Percentiles rank a stretch among this genome's conserved stretches.
phyloP scores from a whole-genome alignment of 2,797 vertebrate genomes.

The Rhabdomys pumilio region DNA sequence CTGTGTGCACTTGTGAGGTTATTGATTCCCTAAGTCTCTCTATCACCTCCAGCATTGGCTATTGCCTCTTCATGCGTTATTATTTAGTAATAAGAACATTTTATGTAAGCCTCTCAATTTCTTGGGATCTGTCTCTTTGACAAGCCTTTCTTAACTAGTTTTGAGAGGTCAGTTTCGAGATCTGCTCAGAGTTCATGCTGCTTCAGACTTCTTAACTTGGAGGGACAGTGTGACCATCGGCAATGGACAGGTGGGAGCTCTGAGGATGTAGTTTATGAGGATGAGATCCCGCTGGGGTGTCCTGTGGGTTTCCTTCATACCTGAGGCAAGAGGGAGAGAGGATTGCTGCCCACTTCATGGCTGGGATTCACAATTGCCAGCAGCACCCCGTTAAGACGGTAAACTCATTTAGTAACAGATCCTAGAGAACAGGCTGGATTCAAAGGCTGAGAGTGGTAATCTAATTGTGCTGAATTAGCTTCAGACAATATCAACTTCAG shows the following conservation, averaged over 20 bases:
- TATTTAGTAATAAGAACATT: background rate
- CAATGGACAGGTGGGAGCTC: background rate
- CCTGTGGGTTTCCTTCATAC: background rate
- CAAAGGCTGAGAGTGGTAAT: conserved; percentile 76
- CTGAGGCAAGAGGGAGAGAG: conserved; percentile 10
- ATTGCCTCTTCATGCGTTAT: background rate
- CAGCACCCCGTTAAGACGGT: conserved; percentile 55
- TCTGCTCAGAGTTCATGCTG: background rate
- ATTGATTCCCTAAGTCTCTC: background rate
- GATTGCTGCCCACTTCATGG: conserved; percentile 69
- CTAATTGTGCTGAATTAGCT: conserved; percentile 82
- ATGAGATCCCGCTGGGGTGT: background rate
- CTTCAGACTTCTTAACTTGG: background rate
- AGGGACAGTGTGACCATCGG: background rate
- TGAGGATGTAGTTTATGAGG: rapidly evolving
- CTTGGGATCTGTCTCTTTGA: background rate
- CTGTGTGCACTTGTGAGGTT: background rate
- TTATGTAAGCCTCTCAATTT: background rate
- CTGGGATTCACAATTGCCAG: conserved; percentile 70
- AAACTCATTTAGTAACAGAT: conserved; percentile 83
- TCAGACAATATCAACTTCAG: conserved; percentile 78
- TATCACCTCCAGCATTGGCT: too few species aligned
- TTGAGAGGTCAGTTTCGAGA: conserved; percentile 4
- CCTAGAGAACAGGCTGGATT: conserved; percentile 81
- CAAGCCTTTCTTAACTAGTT: background rate